Evolutionary conservation across 1,140 invertebrate species (phyloP).

Genomic region (Triops longicaudatus): DNA sequence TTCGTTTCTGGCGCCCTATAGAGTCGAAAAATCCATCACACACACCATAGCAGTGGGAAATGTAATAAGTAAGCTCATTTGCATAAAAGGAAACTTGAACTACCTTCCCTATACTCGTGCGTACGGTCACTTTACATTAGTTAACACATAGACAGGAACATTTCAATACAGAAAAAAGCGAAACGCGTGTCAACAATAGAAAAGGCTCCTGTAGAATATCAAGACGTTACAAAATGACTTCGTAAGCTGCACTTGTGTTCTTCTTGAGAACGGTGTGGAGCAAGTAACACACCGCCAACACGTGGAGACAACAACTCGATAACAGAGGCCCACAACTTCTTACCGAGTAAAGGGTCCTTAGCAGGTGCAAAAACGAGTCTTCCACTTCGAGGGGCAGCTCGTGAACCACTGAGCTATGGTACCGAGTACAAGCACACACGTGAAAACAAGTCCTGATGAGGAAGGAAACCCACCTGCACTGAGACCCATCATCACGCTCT

Average conservation of each 20-base stretch:
- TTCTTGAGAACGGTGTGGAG: no score
- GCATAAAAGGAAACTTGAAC: background rate
- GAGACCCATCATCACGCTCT: background rate
- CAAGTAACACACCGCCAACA: background rate
- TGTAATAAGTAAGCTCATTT: background rate
- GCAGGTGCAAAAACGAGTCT: background rate
- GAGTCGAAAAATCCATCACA: background rate
- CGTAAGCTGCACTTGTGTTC: no score
- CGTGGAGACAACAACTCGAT: background rate
- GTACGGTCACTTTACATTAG: background rate
- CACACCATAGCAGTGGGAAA: background rate
- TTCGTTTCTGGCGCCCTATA: background rate
- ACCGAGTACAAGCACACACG: background rate
- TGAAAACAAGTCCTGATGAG: background rate
- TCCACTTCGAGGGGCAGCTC: background rate
- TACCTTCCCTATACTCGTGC: background rate
- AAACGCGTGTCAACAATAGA: background rate
- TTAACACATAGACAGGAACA: background rate
- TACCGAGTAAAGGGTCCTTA: background rate
- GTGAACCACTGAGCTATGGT: background rate
- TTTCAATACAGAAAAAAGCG: background rate
- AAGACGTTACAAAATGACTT: no score
- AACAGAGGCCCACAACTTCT: background rate
- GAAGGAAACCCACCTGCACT: slow-evolving; percentile 1
- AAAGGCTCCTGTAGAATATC: no score